These are phyloP conservation scores for Plagodis pulveraria DNA, from an alignment of 2,888 invertebrate species.

Conservation along the genomic window DNA sequence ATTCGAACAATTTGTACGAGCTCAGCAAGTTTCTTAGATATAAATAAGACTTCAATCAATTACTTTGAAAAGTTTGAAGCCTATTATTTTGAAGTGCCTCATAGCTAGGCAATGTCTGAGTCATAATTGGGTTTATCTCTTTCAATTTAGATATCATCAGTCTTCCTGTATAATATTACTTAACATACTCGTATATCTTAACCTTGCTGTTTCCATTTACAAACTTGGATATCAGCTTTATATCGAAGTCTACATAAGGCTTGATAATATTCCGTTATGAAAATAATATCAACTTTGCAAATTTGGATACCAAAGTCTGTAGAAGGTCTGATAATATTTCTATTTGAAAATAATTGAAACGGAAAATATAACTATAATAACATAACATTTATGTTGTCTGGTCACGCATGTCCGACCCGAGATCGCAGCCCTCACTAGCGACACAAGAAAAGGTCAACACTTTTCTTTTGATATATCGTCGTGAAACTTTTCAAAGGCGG, in stretches of 20 bases:
- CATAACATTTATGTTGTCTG: constrained; percentile 15
- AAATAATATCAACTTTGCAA: too few relatives aligned
- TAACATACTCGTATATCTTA: background rate
- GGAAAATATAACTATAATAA: constrained; percentile 22
- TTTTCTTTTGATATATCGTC: constrained; percentile 30
- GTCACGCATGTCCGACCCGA: constrained; percentile 22
- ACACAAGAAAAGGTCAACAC: constrained; percentile 26
- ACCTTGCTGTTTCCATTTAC: constrained; percentile 3
- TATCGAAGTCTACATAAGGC: constrained; percentile 5
- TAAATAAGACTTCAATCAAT: background rate
- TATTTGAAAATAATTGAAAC: background rate
- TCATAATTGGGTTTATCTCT: constrained; percentile 20
- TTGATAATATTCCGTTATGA: too few relatives aligned
- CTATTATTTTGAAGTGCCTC: constrained; percentile 8
- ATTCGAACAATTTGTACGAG: background rate
- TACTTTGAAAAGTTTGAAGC: constrained; percentile 6
- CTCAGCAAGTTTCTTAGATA: too few relatives aligned
- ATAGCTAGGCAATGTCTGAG: constrained; percentile 6
- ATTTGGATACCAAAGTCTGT: background rate
- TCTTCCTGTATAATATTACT: background rate
- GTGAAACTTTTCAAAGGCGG: constrained; percentile 25
- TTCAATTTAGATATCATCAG: constrained; percentile 14
- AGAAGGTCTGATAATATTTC: background rate
- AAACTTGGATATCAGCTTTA: background rate
- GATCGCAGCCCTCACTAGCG: constrained; percentile 25